Evolutionary conservation across 2,888 invertebrate species (phyloP), one percentile per base, ranked within the genome.

Genomic region (Phragmatobia fuliginosa): DNA sequence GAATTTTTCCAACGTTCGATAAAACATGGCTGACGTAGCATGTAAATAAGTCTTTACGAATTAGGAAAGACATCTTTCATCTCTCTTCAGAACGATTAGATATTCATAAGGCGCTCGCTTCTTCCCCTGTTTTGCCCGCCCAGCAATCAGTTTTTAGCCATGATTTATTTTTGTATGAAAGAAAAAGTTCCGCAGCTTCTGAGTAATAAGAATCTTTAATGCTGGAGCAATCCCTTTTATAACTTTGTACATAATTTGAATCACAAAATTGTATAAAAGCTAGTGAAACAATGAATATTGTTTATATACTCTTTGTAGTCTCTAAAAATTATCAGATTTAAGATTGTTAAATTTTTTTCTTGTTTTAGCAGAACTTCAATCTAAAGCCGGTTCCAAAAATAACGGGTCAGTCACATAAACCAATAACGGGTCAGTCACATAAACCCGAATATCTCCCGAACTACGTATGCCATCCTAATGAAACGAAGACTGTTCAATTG

Each of bases 61-160:
- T 93, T 92, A 92, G 85, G 87, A 80, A 85, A 88, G 86, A 84
- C 88, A 92, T 93, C 90, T 91, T 90, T 92, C 91, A 92, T 91
- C 88, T 89, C 84, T 85, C 84, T 90, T 90, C 90, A 83, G 81
- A 85, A 78, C 87, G 89, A 92, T 93, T 92, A 92, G 91, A 87
- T 92, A 92, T 93, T 93, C 92, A 91, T 92, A 90, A 92, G 90
- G 84, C 87, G 85, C 83, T 84, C 84, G 82, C 77, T 81, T 79
- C 82, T 81, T 84, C 79, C 77, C 82, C 80, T 77, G 78, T 79
- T 79, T 77, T 82, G 84, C 80, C 83, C 76, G 77, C 77, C 82
- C 78, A 76, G 75, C 69, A 81, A 85, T 84, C 83, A 86, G 82
- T 88, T 82, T 78, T 77, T 85, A 82, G 81, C 80, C 84, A 79